Conservation (phyloP, 2,113 vertebrate species). For the Tachysurus vachellii region DNA sequence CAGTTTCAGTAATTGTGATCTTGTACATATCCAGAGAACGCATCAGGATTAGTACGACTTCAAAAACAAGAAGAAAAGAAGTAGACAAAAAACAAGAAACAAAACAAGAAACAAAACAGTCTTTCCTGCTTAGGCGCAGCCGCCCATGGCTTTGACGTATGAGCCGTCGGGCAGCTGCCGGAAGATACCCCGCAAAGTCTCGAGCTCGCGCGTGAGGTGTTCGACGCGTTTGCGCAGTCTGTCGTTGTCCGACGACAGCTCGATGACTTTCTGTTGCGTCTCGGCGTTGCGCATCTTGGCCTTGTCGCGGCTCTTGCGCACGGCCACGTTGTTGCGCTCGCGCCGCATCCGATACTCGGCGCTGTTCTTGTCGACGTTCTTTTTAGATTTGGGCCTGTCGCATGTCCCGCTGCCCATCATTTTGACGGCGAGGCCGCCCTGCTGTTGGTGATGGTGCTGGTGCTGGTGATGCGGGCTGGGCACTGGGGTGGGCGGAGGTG, state of each 20-base stretch:
- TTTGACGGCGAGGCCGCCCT: constrained; percentile 67
- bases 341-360: constrained; percentile 91
- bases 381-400: constrained; percentile 83
- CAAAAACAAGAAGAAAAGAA: constrained; percentile 19
- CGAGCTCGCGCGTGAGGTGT: constrained; percentile 92
- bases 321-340: constrained; percentile 97
- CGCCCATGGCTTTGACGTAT: constrained; percentile 89
- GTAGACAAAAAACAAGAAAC: neutral
- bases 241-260: constrained; percentile 91
- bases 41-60: constrained; percentile 51
- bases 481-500: constrained; percentile 94
- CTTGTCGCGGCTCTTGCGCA: constrained; percentile 97
- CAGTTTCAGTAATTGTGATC: constrained; percentile 56
- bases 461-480: constrained; percentile 86
- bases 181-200: constrained; percentile 95
- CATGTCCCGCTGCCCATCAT: constrained; percentile 56
- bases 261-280: constrained; percentile 95
- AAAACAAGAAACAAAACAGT: constrained; percentile 35
- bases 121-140: constrained; percentile 76
- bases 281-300: constrained; percentile 96
- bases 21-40: constrained; percentile 57
- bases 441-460: constrained; percentile 72
- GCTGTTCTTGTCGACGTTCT: constrained; percentile 92
- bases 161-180: constrained; percentile 92
- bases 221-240: constrained; percentile 92